These are phyloP conservation scores for Axea sp. DNA, from an alignment of 2,888 invertebrate species.

Conservation along the genomic window DNA sequence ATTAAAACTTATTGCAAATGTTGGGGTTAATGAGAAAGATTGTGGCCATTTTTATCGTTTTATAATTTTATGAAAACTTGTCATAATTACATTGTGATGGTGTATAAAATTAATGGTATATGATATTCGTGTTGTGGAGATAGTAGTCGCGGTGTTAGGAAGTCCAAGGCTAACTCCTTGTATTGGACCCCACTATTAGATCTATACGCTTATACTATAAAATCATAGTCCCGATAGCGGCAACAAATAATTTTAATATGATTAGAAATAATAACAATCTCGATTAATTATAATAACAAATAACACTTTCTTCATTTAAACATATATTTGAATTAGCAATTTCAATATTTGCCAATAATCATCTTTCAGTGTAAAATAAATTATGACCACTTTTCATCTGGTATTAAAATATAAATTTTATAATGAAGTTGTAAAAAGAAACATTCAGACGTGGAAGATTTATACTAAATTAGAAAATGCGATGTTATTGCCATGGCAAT, in stretches of 20 bases:
- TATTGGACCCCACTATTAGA: constrained; percentile 71
- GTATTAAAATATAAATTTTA: too few species aligned
- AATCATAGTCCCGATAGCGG: constrained; percentile 19
- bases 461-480: constrained; percentile 13
- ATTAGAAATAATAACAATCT: constrained; percentile 41
- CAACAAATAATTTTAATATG: constrained; percentile 40
- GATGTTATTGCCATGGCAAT: constrained; percentile 16
- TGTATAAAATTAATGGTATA: constrained; percentile 56
- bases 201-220: constrained; percentile 25
- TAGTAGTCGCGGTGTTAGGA: constrained; percentile 75
- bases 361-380: background rate
- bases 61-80: constrained; percentile 42
- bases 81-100: constrained; percentile 36
- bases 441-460: constrained; percentile 4
- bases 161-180: constrained; percentile 78
- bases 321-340: constrained; percentile 6
- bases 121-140: constrained; percentile 68
- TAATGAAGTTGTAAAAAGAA: constrained; percentile 28
- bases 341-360: constrained; percentile 16
- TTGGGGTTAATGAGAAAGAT: constrained; percentile 10
- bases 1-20: constrained; percentile 1
- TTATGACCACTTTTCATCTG: too few species aligned
- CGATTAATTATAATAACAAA: constrained; percentile 44
- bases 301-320: constrained; percentile 22
- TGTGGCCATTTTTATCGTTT: constrained; percentile 23